Evolutionary conservation across 2,113 vertebrate genomes (phyloP).

Genomic region (Prochilodus magdalenae): DNA sequence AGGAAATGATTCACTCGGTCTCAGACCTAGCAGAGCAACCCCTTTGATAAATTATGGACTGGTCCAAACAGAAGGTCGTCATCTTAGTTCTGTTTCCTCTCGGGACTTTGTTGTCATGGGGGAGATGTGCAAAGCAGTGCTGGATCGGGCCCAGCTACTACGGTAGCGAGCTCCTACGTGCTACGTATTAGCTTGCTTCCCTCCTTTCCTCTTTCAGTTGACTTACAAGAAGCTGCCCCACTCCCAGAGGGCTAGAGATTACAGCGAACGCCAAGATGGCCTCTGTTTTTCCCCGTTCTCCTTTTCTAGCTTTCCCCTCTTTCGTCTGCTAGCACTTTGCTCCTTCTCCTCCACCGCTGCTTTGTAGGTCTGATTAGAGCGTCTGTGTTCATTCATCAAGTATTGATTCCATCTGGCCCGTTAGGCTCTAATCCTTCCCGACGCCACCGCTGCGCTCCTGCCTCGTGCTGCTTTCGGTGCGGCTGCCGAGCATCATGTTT

Average conservation of each 20-base stretch:
- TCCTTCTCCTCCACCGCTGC: background rate
- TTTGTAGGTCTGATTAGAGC: slow-evolving; percentile 21
- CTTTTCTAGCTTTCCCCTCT: background rate
- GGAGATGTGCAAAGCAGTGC: slow-evolving; percentile 5
- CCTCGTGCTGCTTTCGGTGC: slow-evolving; percentile 13
- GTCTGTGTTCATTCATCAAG: slow-evolving; percentile 38
- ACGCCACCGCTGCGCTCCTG: background rate
- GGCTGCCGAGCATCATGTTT: background rate
- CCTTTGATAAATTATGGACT: slow-evolving; percentile 27
- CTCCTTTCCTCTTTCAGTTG: background rate
- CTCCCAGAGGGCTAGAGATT: slow-evolving; percentile 12
- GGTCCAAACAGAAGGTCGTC: slow-evolving; percentile 6
- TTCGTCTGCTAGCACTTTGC: background rate
- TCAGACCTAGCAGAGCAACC: background rate
- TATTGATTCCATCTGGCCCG: slow-evolving; percentile 36
- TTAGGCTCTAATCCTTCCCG: slow-evolving; percentile 16
- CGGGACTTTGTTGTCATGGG: background rate
- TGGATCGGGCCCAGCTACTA: background rate
- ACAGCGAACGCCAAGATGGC: slow-evolving; percentile 22
- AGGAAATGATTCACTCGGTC: slow-evolving; percentile 28
- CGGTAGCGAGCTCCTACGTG: background rate
- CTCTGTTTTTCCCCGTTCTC: background rate
- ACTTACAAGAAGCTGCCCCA: slow-evolving; percentile 2
- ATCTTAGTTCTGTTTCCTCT: background rate
- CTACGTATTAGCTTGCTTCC: slow-evolving; percentile 8